Evolutionary conservation across 2,797 vertebrate genomes (phyloP), one percentile per base, ranked within the genome.

Genomic region (Phyllotis vaccarum): DNA sequence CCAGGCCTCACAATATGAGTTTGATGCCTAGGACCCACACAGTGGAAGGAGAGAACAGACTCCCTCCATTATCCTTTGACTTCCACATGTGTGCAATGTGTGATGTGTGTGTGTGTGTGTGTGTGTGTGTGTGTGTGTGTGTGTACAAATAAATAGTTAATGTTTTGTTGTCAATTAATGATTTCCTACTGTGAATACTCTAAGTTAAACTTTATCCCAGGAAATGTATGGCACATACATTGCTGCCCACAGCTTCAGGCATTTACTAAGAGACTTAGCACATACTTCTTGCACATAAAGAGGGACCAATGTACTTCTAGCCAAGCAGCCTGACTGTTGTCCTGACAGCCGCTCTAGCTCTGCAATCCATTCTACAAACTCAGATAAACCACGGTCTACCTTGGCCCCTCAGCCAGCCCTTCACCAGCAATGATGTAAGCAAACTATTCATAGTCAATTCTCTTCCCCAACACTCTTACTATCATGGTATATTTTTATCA

Each of bases 401-500:
- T 9, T 13, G 24, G 56, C 64, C 40, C 34, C 60, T 92, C 37
- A 79, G 37, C n/a, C 72, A 86, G 52, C 10, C 46, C 34, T 94
- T 93, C 81, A 78, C 46, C 8, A 81, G 31, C 58, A 93, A 46
- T 81, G 72, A 80, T 74, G 83, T 66, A 87, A 93, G 90, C 24
- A 24, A 96, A 58, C 52, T 87, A 56, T 87, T 79, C 62, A 82
- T 54, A 90, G 6, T 24, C 54, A 37, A 13, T 66, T 79, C 78
- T 72, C 76, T 92, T 91, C 89, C 52, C 62, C 91, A 91, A 87
- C 80, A 76, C 14, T 90, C 56, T 68, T 79, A 93, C 82, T 90
- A 68, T 91, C 58, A n/a, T 68, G 86, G 75, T 75, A 87, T 91
- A 93, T 94, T 95, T 97, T 93, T 86, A 91, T 85, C 90, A 90